Base-by-base conservation (phyloP, 2,797 vertebrate genomes). In the Balearica regulorum region DNA sequence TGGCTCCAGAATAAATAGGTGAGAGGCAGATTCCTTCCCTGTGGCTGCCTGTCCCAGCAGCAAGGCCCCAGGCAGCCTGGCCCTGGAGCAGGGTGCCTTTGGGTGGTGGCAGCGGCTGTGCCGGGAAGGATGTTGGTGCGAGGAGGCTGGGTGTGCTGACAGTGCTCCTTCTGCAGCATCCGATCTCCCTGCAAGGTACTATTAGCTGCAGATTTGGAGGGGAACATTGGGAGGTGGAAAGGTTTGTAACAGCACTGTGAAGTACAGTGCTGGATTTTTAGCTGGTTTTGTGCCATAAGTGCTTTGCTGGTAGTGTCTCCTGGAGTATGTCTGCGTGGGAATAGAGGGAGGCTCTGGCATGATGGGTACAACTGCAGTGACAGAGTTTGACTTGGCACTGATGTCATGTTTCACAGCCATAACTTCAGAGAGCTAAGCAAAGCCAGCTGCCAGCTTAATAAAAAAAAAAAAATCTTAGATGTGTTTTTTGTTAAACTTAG, bases 171-270 rank as follows among this genome's bases (percentile, higher is more conserved):
- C n/a, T 22, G 26, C 35, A 11, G 10, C 61, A 28, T 9, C 39
- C 0, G 0, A 0, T 1, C 17, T 62, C 9, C 28, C 5, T 16
- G 14, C 4, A 13, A 81, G 24, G 5, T 73, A 49, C 22, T 18
- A 1, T 16, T 57, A 62, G 39, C 46, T 77, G 14, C 33, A 7
- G 9, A 4, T 39, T 54, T 17, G 28, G 68, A 80, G 25, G 48
- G 49, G 60, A 70, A 8, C 16, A 64, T 41, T 13, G 48, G 28
- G 46, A 70, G 21, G 24, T 48, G 46, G 37, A 6, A 31, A 55
- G 54, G 19, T 41, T 90, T 82, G 19, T 16, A 29, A 4, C 1
- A 71, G 62, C 2, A 1, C 25, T 0, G 1, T 48, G 53, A 75
- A 70, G 37, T 37, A 9, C 26, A 35, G 72, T 0, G 1, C 31